Evolutionary conservation across 2,113 vertebrate genomes (phyloP), one percentile per base, ranked within the genome.

Genomic region (Vombatus ursinus): DNA sequence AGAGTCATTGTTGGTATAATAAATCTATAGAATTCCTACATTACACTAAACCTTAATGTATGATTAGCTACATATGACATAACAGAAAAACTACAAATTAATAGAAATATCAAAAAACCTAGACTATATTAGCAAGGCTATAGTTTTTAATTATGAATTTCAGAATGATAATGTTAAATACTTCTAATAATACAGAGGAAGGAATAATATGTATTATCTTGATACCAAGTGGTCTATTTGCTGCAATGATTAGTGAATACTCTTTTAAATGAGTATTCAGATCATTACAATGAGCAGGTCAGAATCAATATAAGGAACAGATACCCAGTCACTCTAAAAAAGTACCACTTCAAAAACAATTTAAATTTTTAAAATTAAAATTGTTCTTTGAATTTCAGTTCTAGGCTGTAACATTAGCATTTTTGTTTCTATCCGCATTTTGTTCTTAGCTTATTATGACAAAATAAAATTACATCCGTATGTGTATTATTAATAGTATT

Each of bases 391-490:
- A 93, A 4, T 93, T 50, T 61, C 19, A 68, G 12, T 31, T 68
- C 44, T 48, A 92, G 2, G 12, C 47, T 50, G 0, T 77, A 61
- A 31, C 31, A 68, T 68, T 84, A 23, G 68, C 37, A 84, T 84
- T 84, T 84, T 37, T 49, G 23, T 93, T 68, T 68, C 48, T n/a
- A 50, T 23, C 49, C 28, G 77, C 19, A 28, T 77, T 50, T 61
- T 93, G 48, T 50, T 31, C 26, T 37, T 37, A 92, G 16, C 28
- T 49, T 50, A 90, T 50, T 77, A 68, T 77, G 48, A 12, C n/a
- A 77, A 93, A 92, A 93, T 68, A 93, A 61, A 68, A 92, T 25
- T 92, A 93, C 37, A 24, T 50, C 49, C 22, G 77, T 68, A 24
- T 50, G 57, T 25, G 28, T 68, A 93, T 37, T 93, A 77, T 93